phyloP scores from a whole-genome alignment of 2,888 invertebrate genomes.

The Chloromyia formosa region DNA sequence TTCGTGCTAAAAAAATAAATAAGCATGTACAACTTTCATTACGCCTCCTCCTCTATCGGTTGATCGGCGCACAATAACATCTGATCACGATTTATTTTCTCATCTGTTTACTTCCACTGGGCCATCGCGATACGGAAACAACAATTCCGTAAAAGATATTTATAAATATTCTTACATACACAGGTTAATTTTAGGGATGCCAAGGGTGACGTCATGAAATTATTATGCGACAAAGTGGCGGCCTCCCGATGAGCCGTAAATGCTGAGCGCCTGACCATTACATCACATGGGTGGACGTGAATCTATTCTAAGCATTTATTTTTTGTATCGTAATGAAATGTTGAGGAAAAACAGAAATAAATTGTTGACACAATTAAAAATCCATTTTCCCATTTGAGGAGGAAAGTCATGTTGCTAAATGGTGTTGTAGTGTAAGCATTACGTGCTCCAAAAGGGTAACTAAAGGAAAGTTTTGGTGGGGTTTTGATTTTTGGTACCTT shows the following conservation, averaged over 20 bases:
- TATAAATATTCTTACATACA: slow-evolving; percentile 4
- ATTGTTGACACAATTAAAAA: not conserved
- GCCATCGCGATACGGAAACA: no score
- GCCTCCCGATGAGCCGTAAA: slow-evolving; percentile 1
- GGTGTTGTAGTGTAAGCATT: no score
- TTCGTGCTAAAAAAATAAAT: not conserved
- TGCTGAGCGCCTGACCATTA: slow-evolving; percentile 1
- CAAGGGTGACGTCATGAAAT: not conserved
- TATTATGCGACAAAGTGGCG: not conserved
- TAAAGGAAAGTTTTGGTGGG: no score
- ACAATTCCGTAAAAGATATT: no score
- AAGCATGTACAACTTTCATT: slow-evolving; percentile 5
- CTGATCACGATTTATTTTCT: not conserved
- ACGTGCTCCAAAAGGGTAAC: no score
- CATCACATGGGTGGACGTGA: not conserved
- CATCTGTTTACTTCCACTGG: not conserved
- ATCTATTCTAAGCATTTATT: not conserved
- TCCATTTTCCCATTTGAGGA: not conserved
- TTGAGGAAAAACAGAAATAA: no score
- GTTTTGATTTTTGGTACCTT: no score
- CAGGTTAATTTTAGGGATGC: not conserved
- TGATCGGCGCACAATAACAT: not conserved
- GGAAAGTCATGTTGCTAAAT: not conserved
- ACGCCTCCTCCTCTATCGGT: not conserved
- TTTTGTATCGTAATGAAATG: not conserved